A percentile compares a stretch with the other conserved stretches of the same genome.
Evolutionary conservation across 2,888 invertebrate genomes (phyloP).

Genomic region (Metalampra italica): DNA sequence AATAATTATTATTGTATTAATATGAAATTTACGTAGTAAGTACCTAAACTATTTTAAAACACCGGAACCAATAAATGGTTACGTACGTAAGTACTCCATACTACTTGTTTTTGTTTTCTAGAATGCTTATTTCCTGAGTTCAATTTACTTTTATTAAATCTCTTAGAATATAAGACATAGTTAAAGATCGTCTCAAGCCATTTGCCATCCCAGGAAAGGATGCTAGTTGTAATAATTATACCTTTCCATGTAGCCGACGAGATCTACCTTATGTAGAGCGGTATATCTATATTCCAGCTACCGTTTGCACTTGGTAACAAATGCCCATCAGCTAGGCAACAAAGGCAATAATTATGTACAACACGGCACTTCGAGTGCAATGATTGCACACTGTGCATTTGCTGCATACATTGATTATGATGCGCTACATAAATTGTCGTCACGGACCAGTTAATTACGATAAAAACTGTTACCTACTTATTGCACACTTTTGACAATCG

Average conservation of each 20-base stretch:
- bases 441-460: not conserved
- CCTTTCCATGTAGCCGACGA: not conserved
- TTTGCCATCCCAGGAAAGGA: too few species aligned
- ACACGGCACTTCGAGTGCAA: not conserved
- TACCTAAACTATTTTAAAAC: not conserved
- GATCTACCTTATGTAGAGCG: not conserved
- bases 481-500: too few species aligned
- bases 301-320: not conserved
- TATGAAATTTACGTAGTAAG: not conserved
- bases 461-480: too few species aligned
- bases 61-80: constrained; percentile 2
- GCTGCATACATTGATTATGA: not conserved
- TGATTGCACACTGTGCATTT: not conserved
- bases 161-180: too few species aligned
- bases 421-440: constrained; percentile 2
- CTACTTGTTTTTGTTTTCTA: not conserved
- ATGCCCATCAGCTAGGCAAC: not conserved
- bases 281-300: not conserved
- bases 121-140: too few species aligned
- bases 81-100: not conserved
- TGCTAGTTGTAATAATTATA: too few species aligned
- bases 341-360: not conserved
- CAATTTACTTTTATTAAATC: too few species aligned
- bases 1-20: too few species aligned
- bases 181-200: too few species aligned